A percentile compares a stretch with the other conserved stretches of the same genome.
Conservation (phyloP, 2,888 invertebrate species). For the Papilio gigon region DNA sequence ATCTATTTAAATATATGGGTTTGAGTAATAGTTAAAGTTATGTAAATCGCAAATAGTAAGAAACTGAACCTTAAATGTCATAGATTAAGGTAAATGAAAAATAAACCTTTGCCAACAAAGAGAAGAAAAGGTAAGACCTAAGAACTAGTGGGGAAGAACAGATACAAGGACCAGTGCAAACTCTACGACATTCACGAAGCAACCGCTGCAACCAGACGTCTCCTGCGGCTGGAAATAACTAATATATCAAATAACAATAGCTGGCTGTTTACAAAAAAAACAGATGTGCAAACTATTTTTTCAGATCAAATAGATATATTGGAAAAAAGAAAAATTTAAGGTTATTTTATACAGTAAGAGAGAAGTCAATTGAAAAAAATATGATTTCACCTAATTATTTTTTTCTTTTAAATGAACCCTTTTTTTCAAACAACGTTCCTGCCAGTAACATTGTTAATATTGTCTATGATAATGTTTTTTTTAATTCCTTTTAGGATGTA, state of each 20-base stretch:
- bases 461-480: background rate
- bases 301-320: background rate
- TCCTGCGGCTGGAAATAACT: constrained; percentile 57
- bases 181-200: constrained; percentile 56
- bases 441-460: background rate
- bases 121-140: constrained; percentile 26
- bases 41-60: background rate
- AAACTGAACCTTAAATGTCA: constrained; percentile 8
- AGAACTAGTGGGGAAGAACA: constrained; percentile 39
- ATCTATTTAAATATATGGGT: background rate
- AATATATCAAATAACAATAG: constrained; percentile 38
- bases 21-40: background rate
- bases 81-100: constrained; percentile 10
- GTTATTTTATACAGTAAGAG: too few relatives aligned
- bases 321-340: background rate
- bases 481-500: too few relatives aligned
- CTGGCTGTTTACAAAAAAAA: background rate
- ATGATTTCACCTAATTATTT: background rate
- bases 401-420: background rate
- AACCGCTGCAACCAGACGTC: constrained; percentile 55
- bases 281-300: background rate
- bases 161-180: constrained; percentile 73
- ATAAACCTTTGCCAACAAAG: constrained; percentile 21
- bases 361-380: background rate
- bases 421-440: background rate